Conservation (phyloP, 2,113 vertebrate genomes). For the Speoplatyrhinus poulsoni region DNA sequence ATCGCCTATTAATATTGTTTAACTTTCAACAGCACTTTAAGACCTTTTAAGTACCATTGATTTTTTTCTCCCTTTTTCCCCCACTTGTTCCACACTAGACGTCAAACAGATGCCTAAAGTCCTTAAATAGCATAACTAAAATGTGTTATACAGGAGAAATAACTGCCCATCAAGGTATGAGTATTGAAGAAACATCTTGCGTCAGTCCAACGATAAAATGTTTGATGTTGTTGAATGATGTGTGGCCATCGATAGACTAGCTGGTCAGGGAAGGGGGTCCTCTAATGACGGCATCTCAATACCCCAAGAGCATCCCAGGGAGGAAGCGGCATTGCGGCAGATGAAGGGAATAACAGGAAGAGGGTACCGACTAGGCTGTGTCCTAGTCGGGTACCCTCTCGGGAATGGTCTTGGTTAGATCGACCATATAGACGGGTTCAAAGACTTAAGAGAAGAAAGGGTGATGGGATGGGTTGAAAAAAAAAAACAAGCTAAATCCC, state of each 20-base stretch:
- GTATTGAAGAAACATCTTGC: constrained; percentile 12
- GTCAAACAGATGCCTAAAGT: neutral
- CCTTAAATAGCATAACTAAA: neutral
- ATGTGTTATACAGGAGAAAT: constrained; percentile 17
- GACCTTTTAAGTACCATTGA: neutral
- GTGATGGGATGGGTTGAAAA: constrained; percentile 30
- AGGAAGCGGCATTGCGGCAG: constrained; percentile 51
- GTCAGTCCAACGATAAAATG: constrained; percentile 31
- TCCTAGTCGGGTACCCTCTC: no score
- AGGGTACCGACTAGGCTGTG: constrained; percentile 50
- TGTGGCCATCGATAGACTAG: constrained; percentile 29
- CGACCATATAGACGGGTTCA: constrained; percentile 45
- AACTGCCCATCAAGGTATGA: neutral
- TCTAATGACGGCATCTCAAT: constrained; percentile 30
- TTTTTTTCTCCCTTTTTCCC: neutral
- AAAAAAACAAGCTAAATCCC: constrained; percentile 31
- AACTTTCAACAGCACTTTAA: neutral
- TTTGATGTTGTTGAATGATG: constrained; percentile 5
- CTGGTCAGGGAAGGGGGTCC: constrained; percentile 1
- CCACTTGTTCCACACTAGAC: no score
- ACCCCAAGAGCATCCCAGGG: constrained; percentile 46
- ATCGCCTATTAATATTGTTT: neutral
- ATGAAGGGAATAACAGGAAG: constrained; percentile 66
- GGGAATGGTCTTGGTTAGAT: constrained; percentile 33
- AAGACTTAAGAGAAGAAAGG: constrained; percentile 34